Evolutionary conservation across 2,113 vertebrate genomes (phyloP), one percentile per base, ranked within the genome.

Genomic region (Ellobius talpinus): DNA sequence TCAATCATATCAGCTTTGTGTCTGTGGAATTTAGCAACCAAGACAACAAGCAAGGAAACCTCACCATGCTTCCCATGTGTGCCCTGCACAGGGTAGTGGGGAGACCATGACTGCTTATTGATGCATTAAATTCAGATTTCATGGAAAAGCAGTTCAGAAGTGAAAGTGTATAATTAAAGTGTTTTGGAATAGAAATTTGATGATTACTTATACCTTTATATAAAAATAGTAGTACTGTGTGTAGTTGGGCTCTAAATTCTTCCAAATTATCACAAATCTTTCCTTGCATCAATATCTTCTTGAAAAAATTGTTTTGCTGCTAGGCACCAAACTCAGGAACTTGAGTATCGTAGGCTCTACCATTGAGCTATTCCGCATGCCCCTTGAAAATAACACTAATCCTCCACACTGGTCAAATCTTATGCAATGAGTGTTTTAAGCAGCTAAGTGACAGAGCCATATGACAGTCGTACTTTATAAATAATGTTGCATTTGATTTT

Each of bases 381-480:
- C 52, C 52, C 70, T 72, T 74, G 45, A 94, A 91, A 81, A 86
- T 47, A 92, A 9, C 58, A 58, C 68, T 92, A 87, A 63, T 74
- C 31, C 19, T 73, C 36, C 39, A 76, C 42, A 5, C 73, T 26
- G 39, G 23, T 11, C 73, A 76, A 24, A 26, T 76, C 10, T 76
- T 45, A 45, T 76, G 73, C 6, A 21, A 74, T 24, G 72, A 17
- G 23, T 45, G 73, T 14, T 45, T 76, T 13, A 76, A 29, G 73
- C 73, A 76, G 39, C 24, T 45, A 76, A 45, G 39, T 76, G 21
- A 76, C 39, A 73, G n/a, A 42, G 36, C 39, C 94, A 39, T 24
- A 73, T 89, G 70, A 73, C 91, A 66, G 68, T 73, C 8, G 11
- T 89, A 39, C 85, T 55, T 92, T 89, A 68, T 12, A 77, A 92